These are phyloP conservation scores for Invenusta paracnida DNA, from an alignment of 2,888 invertebrate species.

Conservation along the genomic window DNA sequence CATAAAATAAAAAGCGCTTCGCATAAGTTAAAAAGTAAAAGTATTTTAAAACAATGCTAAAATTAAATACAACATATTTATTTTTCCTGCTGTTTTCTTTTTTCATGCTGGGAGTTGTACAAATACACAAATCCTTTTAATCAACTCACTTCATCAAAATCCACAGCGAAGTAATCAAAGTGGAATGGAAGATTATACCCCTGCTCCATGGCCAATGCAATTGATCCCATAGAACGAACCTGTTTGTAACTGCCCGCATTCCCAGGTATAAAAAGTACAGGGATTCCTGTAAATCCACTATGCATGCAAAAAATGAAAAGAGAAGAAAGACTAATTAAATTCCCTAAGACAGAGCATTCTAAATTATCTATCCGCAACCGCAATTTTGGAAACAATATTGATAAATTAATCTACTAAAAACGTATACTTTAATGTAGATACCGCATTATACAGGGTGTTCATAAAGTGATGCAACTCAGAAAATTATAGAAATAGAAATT, in stretches of 20 bases:
- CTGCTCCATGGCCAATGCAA: constrained; percentile 77
- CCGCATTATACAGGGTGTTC: not conserved
- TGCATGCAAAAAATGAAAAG: too few species aligned
- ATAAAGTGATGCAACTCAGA: not conserved
- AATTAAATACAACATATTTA: too few species aligned
- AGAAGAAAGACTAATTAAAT: not conserved
- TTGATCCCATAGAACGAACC: constrained; percentile 83
- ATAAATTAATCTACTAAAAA: not conserved
- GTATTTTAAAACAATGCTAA: too few species aligned
- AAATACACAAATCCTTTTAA: too few species aligned
- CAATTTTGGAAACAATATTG: not conserved
- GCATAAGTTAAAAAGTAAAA: too few species aligned
- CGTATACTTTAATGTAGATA: not conserved
- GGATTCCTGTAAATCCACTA: constrained; percentile 68
- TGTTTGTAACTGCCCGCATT: constrained; percentile 89
- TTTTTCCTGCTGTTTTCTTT: too few species aligned
- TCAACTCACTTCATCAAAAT: constrained; percentile 71
- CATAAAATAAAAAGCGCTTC: too few species aligned
- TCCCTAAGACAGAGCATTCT: not conserved
- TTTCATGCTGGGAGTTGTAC: too few species aligned
- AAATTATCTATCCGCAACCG: not conserved
- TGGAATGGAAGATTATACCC: constrained; percentile 70
- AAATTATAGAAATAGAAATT: not conserved
- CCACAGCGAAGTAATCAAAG: constrained; percentile 86
- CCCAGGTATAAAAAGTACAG: constrained; percentile 88